Conservation (phyloP, 2,888 invertebrate genomes). For the Baccha elongata region DNA sequence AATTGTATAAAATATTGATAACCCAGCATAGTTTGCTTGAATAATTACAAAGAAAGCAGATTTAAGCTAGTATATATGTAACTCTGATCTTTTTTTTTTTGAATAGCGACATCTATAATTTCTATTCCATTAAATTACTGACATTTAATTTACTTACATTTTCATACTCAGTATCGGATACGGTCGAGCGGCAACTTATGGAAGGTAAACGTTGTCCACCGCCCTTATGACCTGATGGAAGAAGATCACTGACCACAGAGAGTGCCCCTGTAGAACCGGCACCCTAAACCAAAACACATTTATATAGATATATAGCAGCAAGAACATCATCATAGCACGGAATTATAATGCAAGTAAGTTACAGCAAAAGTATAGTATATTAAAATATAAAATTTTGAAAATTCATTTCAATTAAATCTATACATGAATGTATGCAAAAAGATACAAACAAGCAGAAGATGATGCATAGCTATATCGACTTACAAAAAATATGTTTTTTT, state of each 20-base stretch:
- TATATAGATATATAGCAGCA: conserved; percentile 40
- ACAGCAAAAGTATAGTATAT: conserved; percentile 28
- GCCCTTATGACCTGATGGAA: conserved; percentile 86
- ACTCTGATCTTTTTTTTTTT: background rate
- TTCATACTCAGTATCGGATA: conserved; percentile 96
- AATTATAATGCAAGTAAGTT: conserved; percentile 15
- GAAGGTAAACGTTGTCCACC: conserved; percentile 85
- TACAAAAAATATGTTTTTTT: background rate
- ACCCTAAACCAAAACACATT: conserved; percentile 82
- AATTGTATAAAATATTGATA: too few relatives aligned
- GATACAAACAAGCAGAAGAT: conserved; percentile 66
- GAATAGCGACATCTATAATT: conserved; percentile 5
- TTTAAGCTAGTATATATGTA: background rate
- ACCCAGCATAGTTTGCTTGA: too few relatives aligned
- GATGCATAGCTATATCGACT: conserved; percentile 35
- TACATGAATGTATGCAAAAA: conserved; percentile 41
- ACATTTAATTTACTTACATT: conserved; percentile 87
- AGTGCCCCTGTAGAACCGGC: conserved; percentile 86
- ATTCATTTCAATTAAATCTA: conserved; percentile 52
- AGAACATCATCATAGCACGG: conserved; percentile 38
- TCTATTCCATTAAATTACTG: background rate
- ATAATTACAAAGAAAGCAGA: background rate
- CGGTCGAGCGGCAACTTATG: conserved; percentile 91
- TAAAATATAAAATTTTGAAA: conserved; percentile 46
- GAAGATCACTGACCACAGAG: conserved; percentile 82